Percentiles rank a stretch among this genome's conserved stretches.
Conservation (phyloP, 2,888 invertebrate species). For the Eumerus sabulonum region DNA sequence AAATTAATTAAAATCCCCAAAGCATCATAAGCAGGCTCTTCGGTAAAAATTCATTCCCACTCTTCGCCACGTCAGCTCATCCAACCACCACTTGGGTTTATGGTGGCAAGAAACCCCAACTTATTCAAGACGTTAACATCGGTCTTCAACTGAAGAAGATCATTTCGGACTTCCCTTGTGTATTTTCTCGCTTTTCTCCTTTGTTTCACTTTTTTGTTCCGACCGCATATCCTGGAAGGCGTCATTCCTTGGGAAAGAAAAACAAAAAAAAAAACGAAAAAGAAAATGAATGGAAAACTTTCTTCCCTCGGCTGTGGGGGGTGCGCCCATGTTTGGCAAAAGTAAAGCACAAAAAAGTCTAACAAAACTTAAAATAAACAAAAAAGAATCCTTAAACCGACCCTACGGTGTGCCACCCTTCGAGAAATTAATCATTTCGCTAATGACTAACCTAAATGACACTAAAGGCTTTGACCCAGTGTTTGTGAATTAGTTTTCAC, state of each 20-base stretch:
- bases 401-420: conserved; percentile 27
- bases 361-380: conserved; percentile 30
- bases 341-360: conserved; percentile 40
- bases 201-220: conserved; percentile 48
- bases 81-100: conserved; percentile 16
- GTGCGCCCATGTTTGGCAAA: conserved; percentile 51
- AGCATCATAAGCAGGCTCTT: conserved; percentile 62
- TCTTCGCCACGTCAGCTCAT: conserved; percentile 15
- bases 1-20: conserved; percentile 68
- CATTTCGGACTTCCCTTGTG: conserved; percentile 61
- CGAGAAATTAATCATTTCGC: conserved; percentile 65
- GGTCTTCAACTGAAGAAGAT: conserved; percentile 57
- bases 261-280: conserved; percentile 1
- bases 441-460: conserved; percentile 68
- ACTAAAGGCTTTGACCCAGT: conserved; percentile 60
- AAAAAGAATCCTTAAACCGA: conserved; percentile 20
- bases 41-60: conserved; percentile 31
- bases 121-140: conserved; percentile 49
- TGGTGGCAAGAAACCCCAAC: conserved; percentile 42
- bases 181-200: conserved; percentile 22
- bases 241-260: conserved; percentile 17
- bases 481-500: conserved; percentile 52
- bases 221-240: conserved; percentile 37
- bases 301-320: conserved; percentile 42
- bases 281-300: too few species aligned